phyloP scores from a whole-genome alignment of 1,140 invertebrate genomes.

The Drosophila ohnishii region DNA sequence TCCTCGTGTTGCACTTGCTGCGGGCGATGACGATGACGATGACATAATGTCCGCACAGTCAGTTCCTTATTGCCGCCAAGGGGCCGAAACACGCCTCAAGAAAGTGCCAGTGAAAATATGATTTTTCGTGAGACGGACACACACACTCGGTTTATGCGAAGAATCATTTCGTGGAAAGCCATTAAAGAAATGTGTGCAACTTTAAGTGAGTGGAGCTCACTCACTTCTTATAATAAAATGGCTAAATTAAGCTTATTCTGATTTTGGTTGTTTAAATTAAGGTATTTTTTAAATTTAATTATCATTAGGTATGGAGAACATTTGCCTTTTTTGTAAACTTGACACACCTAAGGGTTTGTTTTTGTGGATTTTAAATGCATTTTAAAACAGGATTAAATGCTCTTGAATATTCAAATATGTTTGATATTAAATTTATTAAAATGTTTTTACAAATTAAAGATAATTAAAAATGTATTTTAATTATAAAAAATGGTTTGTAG shows the following conservation, averaged over 20 bases:
- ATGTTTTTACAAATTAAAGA: too few relatives aligned
- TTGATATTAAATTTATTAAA: not conserved
- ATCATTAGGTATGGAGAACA: not conserved
- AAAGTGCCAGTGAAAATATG: conserved; percentile 58
- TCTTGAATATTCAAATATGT: not conserved
- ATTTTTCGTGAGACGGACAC: conserved; percentile 9
- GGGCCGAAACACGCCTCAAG: conserved; percentile 26
- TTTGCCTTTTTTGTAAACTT: not conserved
- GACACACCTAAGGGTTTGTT: not conserved
- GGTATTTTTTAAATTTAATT: not conserved
- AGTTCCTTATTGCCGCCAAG: conserved; percentile 53
- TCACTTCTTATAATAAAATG: not conserved
- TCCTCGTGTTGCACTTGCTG: conserved; percentile 55
- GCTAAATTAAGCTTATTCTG: not conserved
- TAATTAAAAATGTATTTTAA: too few relatives aligned
- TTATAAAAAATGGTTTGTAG: too few relatives aligned
- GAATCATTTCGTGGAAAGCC: conserved; percentile 6
- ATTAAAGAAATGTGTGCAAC: not conserved
- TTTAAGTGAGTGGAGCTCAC: too few relatives aligned
- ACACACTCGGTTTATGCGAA: conserved; percentile 5
- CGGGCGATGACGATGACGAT: conserved; percentile 38
- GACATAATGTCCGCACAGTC: conserved; percentile 50
- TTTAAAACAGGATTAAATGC: not conserved
- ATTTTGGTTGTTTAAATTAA: not conserved
- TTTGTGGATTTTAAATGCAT: not conserved